phyloP scores from a whole-genome alignment of 2,888 invertebrate genomes.

The Philereme transversata region DNA sequence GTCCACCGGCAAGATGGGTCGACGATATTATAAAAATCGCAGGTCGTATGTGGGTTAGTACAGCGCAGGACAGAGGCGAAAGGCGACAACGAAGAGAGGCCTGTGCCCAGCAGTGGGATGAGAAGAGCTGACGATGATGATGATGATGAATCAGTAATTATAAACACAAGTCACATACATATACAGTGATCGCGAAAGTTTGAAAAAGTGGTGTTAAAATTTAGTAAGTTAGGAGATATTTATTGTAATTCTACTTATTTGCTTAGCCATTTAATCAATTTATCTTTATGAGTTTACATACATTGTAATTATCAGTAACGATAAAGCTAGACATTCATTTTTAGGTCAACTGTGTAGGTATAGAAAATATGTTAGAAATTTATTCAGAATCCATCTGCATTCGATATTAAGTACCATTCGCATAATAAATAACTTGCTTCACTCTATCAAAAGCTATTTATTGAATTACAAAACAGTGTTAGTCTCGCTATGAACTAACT shows the following conservation, averaged over 20 bases:
- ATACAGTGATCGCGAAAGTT: no score
- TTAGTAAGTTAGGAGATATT: no score
- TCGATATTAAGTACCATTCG: constrained; percentile 31
- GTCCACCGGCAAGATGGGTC: no score
- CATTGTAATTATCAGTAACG: constrained; percentile 16
- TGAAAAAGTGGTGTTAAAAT: no score
- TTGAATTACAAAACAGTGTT: constrained; percentile 53
- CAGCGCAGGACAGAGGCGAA: no score
- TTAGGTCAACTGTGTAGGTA: constrained; percentile 19
- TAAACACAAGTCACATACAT: no score
- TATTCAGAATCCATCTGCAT: constrained; percentile 35
- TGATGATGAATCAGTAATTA: no score
- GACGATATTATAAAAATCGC: no score
- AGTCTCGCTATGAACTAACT: constrained; percentile 39
- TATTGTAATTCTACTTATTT: not conserved
- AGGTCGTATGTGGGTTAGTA: no score
- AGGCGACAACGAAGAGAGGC: no score
- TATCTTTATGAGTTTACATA: constrained; percentile 7
- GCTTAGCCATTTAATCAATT: constrained; percentile 1
- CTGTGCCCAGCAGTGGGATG: no score
- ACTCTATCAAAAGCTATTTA: constrained; percentile 49
- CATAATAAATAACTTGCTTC: constrained; percentile 48
- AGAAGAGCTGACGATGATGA: no score
- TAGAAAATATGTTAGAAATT: constrained; percentile 25
- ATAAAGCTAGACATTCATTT: constrained; percentile 7